Conservation (phyloP, 1,140 invertebrate species). For the Aphaenogaster ashmeadi region DNA sequence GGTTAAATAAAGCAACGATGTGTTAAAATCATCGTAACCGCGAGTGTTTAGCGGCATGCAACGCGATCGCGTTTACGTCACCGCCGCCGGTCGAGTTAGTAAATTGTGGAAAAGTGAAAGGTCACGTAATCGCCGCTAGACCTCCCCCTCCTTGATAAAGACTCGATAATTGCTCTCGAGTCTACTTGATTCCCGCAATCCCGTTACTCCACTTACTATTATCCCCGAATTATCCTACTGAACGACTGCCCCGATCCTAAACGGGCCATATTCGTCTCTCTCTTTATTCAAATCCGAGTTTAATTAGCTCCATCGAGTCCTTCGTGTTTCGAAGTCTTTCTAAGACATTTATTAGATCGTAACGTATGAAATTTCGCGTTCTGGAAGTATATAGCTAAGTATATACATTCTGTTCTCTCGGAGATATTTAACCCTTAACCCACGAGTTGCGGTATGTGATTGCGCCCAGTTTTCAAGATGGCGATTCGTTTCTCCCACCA, state of each 20-base stretch:
- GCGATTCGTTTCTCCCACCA: no score
- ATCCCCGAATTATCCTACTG: conserved; percentile 45
- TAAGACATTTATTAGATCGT: conserved; percentile 13
- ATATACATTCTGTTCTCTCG: background rate
- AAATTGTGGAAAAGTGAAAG: conserved; percentile 65
- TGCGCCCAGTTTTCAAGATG: no score
- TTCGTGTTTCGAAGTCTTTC: background rate
- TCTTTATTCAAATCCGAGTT: conserved; percentile 36
- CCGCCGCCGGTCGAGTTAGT: conserved; percentile 33
- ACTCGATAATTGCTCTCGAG: conserved; percentile 49
- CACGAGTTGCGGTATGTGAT: no score
- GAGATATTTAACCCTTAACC: background rate
- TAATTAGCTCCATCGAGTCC: conserved; percentile 18
- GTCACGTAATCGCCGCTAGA: conserved; percentile 50
- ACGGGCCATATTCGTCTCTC: background rate
- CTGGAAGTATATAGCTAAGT: background rate
- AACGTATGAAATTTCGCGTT: background rate
- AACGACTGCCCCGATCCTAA: conserved; percentile 25
- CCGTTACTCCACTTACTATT: conserved; percentile 60
- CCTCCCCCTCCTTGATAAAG: conserved; percentile 44
- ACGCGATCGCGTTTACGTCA: conserved; percentile 55
- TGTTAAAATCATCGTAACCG: conserved; percentile 61
- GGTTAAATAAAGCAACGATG: conserved; percentile 52
- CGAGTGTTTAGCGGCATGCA: conserved; percentile 57
- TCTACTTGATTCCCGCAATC: conserved; percentile 43